Evolutionary conservation across 2,888 invertebrate species (phyloP).

Genomic region (Sycophila texana): DNA sequence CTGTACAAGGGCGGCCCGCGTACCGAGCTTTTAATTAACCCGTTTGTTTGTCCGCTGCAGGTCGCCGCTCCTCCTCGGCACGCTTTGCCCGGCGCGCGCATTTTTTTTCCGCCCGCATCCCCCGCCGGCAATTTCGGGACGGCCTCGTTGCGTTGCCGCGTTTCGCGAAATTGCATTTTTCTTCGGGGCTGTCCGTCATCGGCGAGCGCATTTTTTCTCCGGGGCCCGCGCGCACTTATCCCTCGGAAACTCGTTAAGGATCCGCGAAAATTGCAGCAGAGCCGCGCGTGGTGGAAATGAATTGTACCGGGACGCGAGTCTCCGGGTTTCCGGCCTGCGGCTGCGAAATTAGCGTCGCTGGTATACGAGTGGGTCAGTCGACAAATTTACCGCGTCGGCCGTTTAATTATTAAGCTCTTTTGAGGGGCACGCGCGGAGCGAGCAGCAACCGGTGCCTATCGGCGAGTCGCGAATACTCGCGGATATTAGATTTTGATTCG

Average conservation of each 20-base stretch:
- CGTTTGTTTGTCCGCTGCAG: constrained; percentile 62
- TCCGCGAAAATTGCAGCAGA: constrained; percentile 62
- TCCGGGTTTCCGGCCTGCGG: constrained; percentile 26
- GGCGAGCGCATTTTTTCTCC: not conserved
- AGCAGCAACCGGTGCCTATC: too few relatives aligned
- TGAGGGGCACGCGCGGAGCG: not conserved
- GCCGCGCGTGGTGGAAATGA: constrained; percentile 57
- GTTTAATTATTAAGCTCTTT: constrained; percentile 39
- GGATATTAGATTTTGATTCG: too few relatives aligned
- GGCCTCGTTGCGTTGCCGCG: not conserved
- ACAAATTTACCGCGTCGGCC: too few relatives aligned
- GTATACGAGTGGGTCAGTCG: constrained; percentile 6
- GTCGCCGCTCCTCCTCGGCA: constrained; percentile 31
- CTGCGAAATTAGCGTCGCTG: constrained; percentile 37
- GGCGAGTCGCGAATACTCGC: too few relatives aligned
- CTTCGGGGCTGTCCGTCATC: constrained; percentile 3
- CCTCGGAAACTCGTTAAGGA: constrained; percentile 65
- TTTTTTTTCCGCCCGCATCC: not conserved
- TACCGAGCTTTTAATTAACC: constrained; percentile 63
- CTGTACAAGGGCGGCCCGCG: constrained; percentile 4
- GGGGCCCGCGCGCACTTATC: not conserved
- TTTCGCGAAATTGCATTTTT: constrained; percentile 41
- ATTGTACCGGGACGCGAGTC: constrained; percentile 57
- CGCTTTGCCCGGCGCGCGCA: constrained; percentile 3
- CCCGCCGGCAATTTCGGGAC: not conserved